Evolutionary conservation across 2,888 invertebrate species (phyloP).

Genomic region (Orthosia gracilis): DNA sequence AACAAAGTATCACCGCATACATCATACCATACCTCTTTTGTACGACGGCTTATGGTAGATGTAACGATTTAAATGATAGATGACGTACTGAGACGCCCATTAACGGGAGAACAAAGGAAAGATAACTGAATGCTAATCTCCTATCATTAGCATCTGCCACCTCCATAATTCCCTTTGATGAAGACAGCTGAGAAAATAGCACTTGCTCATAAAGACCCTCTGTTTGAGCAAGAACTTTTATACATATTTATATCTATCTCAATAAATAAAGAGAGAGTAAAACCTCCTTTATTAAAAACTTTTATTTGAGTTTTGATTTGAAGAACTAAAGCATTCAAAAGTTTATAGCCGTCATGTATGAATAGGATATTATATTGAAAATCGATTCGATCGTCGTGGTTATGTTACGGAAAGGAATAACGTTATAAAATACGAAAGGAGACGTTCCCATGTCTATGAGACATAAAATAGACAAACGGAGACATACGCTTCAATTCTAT

Average conservation of each 20-base stretch:
- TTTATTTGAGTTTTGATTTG: constrained; percentile 6
- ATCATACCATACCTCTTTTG: neutral
- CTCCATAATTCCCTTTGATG: constrained; percentile 46
- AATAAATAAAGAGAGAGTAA: constrained; percentile 13
- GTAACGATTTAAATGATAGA: constrained; percentile 26
- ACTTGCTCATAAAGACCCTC: neutral
- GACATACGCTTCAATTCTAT: neutral
- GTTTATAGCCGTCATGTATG: constrained; percentile 17
- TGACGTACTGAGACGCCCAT: constrained; percentile 16
- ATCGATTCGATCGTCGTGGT: constrained; percentile 14
- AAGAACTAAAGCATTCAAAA: constrained; percentile 22
- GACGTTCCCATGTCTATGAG: neutral
- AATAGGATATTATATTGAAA: constrained; percentile 30
- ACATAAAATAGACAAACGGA: constrained; percentile 8
- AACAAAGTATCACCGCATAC: neutral
- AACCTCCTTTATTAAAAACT: constrained; percentile 13
- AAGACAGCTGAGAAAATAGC: constrained; percentile 33
- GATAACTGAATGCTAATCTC: constrained; percentile 44
- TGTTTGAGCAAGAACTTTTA: neutral
- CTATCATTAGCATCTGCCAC: constrained; percentile 36
- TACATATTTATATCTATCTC: neutral
- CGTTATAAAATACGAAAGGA: neutral
- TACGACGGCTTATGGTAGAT: neutral
- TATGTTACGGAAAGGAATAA: neutral
- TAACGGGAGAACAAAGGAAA: constrained; percentile 32